Evolutionary conservation across 2,888 invertebrate species (phyloP).

Genomic region (Cremastobaeus sp.): DNA sequence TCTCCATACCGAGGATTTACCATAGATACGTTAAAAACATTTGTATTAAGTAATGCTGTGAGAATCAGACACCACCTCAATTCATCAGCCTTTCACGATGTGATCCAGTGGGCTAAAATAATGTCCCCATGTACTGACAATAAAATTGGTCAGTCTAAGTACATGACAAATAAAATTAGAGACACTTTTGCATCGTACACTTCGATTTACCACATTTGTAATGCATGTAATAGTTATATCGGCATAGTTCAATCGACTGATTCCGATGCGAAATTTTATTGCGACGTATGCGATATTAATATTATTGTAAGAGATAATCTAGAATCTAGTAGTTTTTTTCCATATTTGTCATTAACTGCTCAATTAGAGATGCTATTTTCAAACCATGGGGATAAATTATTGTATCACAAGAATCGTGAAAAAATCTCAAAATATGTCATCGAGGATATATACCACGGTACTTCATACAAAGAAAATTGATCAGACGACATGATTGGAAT

Average conservation of each 20-base stretch:
- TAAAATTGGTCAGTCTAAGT: constrained; percentile 10
- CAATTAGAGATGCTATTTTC: constrained; percentile 26
- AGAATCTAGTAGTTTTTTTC: constrained; percentile 20
- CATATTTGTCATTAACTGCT: constrained; percentile 28
- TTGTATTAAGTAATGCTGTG: constrained; percentile 1
- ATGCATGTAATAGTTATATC: constrained; percentile 2
- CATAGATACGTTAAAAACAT: not conserved
- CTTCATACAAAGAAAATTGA: constrained; percentile 35
- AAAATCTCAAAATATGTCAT: constrained; percentile 37
- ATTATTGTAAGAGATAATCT: constrained; percentile 14
- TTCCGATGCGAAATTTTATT: not conserved
- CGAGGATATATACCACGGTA: constrained; percentile 58
- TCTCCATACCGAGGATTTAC: constrained; percentile 9
- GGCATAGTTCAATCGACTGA: not conserved
- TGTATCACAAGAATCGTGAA: constrained; percentile 17
- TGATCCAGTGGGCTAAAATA: constrained; percentile 1
- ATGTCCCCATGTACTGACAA: not conserved
- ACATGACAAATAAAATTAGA: constrained; percentile 18
- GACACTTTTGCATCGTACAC: constrained; percentile 18
- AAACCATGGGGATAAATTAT: constrained; percentile 2
- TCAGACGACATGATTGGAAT: constrained; percentile 31
- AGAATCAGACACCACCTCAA: constrained; percentile 1
- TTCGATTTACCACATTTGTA: constrained; percentile 19
- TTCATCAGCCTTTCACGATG: not conserved
- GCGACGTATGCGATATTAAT: constrained; percentile 1